Base-by-base conservation (phyloP, 2,888 invertebrate species). In the Electrophaes corylata region DNA sequence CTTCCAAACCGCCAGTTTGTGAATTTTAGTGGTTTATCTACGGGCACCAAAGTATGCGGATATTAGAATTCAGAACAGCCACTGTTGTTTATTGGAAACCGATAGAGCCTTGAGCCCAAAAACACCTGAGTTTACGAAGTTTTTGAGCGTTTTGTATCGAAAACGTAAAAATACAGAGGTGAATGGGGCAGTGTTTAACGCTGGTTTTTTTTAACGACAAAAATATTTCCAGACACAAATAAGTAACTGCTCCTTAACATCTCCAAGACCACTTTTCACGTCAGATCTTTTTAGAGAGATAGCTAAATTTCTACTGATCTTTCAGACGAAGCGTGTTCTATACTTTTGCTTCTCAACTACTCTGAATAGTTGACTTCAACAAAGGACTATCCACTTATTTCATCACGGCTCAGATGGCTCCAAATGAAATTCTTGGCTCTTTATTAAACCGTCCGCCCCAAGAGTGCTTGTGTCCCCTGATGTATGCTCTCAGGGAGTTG, bases 381-480 rank as follows among this genome's bases (percentile, higher is more conserved):
- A 46, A 46, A 18, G 8, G 19, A 19, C 19, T 8, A 26, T n/a
- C 33, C 19, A 43, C 10, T 33, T 45, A 45, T 45, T n/a, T 6
- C 5, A 33, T 20, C 33, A 4, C 14, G 2, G 14, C 43, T 12
- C 23, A 23, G 41, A 19, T 16, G 10, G 31, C n/a, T 37, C 20
- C 0, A 23, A 37, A 48, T 37, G 26, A 19, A 31, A 39, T 14
- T 31, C 48, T 41, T 35, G 41, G 47, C 35, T 47, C 57, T 55
- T 43, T 47, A 55, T 55, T 55, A 55, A 45, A 18, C 33, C 51
- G 43, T 60, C 60, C 60, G 51, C 51, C 52, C 14, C 18, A 33
- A 19, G 20, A 39, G 48, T 41, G n/a, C 40, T 49, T 31, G 31
- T 12, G 18, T 40, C 31, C 37, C 41, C 44, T 19, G 52, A 39